Base-by-base conservation (phyloP, 2,888 invertebrate species). In the Sicus ferrugineus region DNA sequence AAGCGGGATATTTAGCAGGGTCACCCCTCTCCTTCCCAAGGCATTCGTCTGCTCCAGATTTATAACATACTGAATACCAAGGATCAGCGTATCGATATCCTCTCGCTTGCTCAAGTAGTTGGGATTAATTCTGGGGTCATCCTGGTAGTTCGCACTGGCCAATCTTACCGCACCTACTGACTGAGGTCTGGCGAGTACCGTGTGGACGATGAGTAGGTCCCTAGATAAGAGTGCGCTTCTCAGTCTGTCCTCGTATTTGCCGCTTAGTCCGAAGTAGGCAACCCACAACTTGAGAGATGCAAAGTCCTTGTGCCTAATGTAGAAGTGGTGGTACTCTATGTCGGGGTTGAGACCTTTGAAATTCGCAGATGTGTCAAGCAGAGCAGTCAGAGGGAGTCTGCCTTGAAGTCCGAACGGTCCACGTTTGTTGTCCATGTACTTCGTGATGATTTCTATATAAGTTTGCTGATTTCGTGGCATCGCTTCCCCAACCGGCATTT, bases 81-180 rank as follows among this genome's bases (percentile, higher is more conserved):
- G 72, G 19, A 86, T 78, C 61, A 80, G 7, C 3, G 75, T 76
- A 1, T 76, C 71, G 0, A 75, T n/a, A 71, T 90, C 89, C 23
- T 86, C 79, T 21, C 83, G 82, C 1, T 87, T 83, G 0, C 81
- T 77, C n/a, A 90, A 81, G 76, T 89, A 90, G 73, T 89, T 89
- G 3, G 89, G 84, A 70, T 87, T 82, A 42, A 91, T 87, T 50
- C 85, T 78, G 0, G 90, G 89, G 21, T 86, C 83, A 26, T 87
- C 86, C 16, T 80, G 76, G 0, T 89, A 88, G 77, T 89, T 81
- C 1, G 77, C 77, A 3, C 86, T 86, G 64, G 81, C 82, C 14
- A 91, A 79, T 48, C 87, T 50, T 85, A 77, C 0, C 90, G 89
- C 26, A 86, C 83, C 88, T 3, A 84, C 81, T 0, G 86, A 85